Evolutionary conservation across 2,888 invertebrate species (phyloP), one percentile per base, ranked within the genome.

Genomic region (Parasteatoda lunata): DNA sequence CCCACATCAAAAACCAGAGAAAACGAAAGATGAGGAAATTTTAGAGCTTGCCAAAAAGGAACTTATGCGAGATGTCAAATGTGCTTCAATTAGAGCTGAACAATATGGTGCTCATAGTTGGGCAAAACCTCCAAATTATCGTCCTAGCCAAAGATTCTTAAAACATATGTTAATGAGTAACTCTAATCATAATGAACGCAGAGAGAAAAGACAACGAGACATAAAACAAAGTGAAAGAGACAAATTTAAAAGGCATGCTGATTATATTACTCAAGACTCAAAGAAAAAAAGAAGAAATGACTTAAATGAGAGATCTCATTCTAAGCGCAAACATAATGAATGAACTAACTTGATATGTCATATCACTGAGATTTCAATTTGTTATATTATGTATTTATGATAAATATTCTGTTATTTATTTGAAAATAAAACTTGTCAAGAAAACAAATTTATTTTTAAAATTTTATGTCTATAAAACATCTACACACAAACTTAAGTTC

Each of bases 71-170:
- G 86, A 86, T n/a, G 66, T 68, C 13, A 81, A 82, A 72, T 81
- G 86, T 86, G 86, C 86, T 11, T 77, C 86, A 1, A 15, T 81
- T 11, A 49, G 86, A n/a, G 86, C 86, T 64, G 81, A 86, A 64
- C 81, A 81, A 72, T 86, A 73, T 73, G 86, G 86, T 52, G 86
- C 86, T 9, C 86, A 86, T 47, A 81, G 86, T n/a, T 86, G 86
- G 86, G 86, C 86, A 6, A 84, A 84, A 45, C 81, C 86, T 7
- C 80, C 81, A 15, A 72, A 81, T 45, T 86, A 81, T 72, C 68
- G 72, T 3, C 81, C 86, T 4, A 86, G 77, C 54, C 81, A 86
- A 77, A 77, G 86, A 7, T 86, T 86, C 54, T 30, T 86, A 15
- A 72, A 47, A 30, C 77, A 86, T 54, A 72, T 86, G 81, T 49